Evolutionary conservation across 2,797 vertebrate species (phyloP).

Genomic region (Premnoplex brunnescens): DNA sequence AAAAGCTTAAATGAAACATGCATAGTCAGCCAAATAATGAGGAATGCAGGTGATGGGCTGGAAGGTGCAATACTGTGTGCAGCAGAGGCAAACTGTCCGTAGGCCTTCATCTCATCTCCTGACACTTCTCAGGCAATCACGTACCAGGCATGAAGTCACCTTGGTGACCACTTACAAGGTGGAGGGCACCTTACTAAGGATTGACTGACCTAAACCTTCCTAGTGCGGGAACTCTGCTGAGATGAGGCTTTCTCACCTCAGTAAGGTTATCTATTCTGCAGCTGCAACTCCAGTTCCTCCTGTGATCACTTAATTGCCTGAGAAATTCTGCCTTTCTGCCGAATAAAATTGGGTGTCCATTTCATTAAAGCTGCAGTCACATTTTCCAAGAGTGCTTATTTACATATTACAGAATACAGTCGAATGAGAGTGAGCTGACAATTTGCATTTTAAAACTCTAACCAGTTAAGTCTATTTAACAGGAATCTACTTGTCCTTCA

Average conservation of each 20-base stretch:
- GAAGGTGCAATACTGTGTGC: neutral
- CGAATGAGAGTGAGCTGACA: neutral
- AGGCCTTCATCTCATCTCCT: neutral
- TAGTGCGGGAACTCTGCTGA: neutral
- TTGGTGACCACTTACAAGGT: neutral
- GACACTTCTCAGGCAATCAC: neutral
- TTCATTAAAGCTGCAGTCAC: neutral
- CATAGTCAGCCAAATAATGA: neutral
- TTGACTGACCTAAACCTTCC: neutral
- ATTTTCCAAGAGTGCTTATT: neutral
- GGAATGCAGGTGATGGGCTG: neutral
- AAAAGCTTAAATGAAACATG: neutral
- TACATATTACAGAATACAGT: neutral
- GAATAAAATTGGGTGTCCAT: neutral
- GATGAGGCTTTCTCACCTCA: neutral
- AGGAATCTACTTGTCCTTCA: conserved; percentile 13
- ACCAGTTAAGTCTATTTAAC: neutral
- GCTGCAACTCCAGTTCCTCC: neutral
- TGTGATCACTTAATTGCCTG: neutral
- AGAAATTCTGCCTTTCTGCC: neutral
- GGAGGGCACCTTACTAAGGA: neutral
- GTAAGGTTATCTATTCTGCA: neutral
- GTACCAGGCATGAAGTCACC: neutral
- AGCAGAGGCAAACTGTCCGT: neutral
- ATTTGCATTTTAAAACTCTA: neutral